Percentiles rank a stretch among this genome's conserved stretches.
These are phyloP conservation scores for Tupiocoris notatus DNA, from an alignment of 2,888 invertebrate genomes.

Conservation along the genomic window DNA sequence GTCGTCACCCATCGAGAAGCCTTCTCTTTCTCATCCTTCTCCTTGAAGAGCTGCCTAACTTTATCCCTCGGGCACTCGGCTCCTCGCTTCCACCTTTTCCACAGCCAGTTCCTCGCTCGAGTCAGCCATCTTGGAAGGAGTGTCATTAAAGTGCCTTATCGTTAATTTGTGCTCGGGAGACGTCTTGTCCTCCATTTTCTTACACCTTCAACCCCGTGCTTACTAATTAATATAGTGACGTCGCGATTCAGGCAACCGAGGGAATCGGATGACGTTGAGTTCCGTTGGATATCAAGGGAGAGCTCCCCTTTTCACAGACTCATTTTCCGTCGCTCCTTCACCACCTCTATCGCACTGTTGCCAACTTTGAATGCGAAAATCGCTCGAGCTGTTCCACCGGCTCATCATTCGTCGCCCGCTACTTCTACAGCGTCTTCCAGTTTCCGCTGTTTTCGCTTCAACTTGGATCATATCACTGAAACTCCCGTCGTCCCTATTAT, in stretches of 20 bases:
- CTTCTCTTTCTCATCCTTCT: not conserved
- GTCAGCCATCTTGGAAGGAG: constrained; percentile 47
- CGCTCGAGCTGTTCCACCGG: constrained; percentile 22
- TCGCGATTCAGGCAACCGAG: constrained; percentile 13
- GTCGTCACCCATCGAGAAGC: constrained; percentile 31
- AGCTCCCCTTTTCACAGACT: constrained; percentile 22
- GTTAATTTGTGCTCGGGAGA: constrained; percentile 48
- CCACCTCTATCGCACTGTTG: not conserved
- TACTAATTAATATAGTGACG: constrained; percentile 48
- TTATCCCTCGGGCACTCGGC: constrained; percentile 20
- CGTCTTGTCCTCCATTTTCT: constrained; percentile 44
- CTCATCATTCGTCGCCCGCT: not conserved
- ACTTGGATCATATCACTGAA: constrained; percentile 32
- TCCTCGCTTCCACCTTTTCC: not conserved
- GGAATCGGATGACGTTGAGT: not conserved
- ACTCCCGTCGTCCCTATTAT: constrained; percentile 30
- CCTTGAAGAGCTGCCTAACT: constrained; percentile 45
- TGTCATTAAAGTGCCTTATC: constrained; percentile 50
- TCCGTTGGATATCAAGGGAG: not conserved
- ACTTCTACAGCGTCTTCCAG: not conserved
- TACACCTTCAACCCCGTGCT: constrained; percentile 36
- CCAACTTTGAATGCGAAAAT: constrained; percentile 41
- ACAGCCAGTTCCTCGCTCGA: not conserved
- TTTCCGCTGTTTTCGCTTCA: not conserved
- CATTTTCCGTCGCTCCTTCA: not conserved